Evolutionary conservation across 53 echinoderm and acorn worm species (phyloP), one percentile per base, ranked within the genome.

Genomic region (Echinometra lucunter): DNA sequence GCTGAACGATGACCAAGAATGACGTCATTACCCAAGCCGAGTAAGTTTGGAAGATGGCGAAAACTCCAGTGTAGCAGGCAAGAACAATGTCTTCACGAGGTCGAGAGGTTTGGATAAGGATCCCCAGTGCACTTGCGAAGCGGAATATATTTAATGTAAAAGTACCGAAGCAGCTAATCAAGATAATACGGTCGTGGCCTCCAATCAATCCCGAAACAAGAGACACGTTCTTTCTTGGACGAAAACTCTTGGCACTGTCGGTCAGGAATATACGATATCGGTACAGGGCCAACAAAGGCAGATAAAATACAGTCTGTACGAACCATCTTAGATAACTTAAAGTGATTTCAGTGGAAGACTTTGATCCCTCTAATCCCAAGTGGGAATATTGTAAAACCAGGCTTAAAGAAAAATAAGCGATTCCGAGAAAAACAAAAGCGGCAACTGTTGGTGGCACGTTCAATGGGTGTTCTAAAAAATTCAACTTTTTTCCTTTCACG

Each of bases 141-240:
- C 94, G 94, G 58, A 94, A 60, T 57, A 83, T 58, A 57, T 94
- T 94, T 8, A 83, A 82, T 2, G 66, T 83, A 60, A 94, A 94
- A n/a, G 35, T 66, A 37, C 83, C 82, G 13, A 63, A 1, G 7
- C 66, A 83, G 66, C 94, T 83, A 1, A 94, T 23, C 16, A 94
- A 30, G 16, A 94, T 57, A 10, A 94, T 42, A 1, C 78, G 47
- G 78, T 92, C 92, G 21, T 92, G 92, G 23, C 80, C 15, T 27
- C 49, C 92, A 3, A 80, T 57, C 12, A 92, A 45, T 8, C 80
- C 80, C 32, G 72, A 49, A 0, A 92, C 45, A 25, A 92, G 32
- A 53, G 92, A 92, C 2, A 92, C 37, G 5, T 34, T 57, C 2
- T 55, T 16, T 47, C 72, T 75, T 18, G 49, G 45, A 4, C 18